Conservation (phyloP, 1,140 invertebrate genomes). For the Mesaphorura yosii region DNA sequence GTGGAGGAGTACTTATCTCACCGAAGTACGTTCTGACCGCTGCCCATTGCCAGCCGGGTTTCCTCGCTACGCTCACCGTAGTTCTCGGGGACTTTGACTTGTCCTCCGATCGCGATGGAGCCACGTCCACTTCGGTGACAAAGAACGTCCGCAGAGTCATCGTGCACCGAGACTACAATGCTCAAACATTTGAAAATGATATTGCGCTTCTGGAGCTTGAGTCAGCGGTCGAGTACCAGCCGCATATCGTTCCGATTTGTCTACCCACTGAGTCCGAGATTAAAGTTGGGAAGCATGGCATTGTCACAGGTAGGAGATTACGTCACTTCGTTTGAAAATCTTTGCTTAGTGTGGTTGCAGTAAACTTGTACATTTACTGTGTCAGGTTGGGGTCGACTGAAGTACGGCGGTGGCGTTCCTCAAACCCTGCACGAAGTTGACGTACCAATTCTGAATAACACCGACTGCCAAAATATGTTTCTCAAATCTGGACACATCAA, state of each 20-base stretch:
- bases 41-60: conserved; percentile 88
- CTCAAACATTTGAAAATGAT: conserved; percentile 82
- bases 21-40: conserved; percentile 76
- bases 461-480: conserved; percentile 88
- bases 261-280: conserved; percentile 69
- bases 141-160: conserved; percentile 77
- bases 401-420: conserved; percentile 71
- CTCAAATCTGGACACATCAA: conserved; percentile 75
- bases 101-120: conserved; percentile 58
- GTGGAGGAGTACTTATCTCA: conserved; percentile 80
- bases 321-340: conserved; percentile 31
- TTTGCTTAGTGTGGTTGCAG: no score
- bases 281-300: conserved; percentile 50
- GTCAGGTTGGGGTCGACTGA: no score
- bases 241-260: conserved; percentile 84
- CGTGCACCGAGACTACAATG: conserved; percentile 75
- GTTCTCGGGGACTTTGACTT: conserved; percentile 85
- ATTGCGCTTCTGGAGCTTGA: conserved; percentile 70
- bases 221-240: conserved; percentile 65
- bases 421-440: conserved; percentile 80
- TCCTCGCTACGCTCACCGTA: conserved; percentile 74
- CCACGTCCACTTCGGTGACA: conserved; percentile 54
- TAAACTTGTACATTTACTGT: no score
- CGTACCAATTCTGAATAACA: conserved; percentile 81
- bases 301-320: conserved; percentile 28